Evolutionary conservation across 37 sponge, comb jelly and placozoan genomes (phyloP).

Genomic region (Bolinopsis microptera): DNA sequence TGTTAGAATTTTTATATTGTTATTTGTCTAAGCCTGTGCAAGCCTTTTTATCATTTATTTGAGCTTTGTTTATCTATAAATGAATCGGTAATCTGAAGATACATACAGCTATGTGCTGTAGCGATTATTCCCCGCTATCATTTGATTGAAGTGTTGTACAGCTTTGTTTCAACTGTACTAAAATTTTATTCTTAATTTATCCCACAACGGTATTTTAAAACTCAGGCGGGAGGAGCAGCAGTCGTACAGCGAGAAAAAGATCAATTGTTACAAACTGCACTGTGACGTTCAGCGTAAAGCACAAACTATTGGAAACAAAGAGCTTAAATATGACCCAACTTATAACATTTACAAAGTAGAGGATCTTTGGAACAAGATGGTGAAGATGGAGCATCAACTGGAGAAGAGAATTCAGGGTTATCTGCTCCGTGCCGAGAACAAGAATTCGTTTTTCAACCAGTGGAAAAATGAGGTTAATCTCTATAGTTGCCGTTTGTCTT

Average conservation of each 20-base stretch:
- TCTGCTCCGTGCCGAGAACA: neutral
- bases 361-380: slow-evolving; percentile 7
- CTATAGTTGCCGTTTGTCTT: neutral
- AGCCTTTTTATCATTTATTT: too few species aligned
- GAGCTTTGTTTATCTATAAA: too few species aligned
- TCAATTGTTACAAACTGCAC: neutral
- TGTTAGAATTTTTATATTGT: neutral
- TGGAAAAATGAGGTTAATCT: slow-evolving; percentile 15
- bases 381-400: neutral
- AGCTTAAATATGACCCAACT: neutral
- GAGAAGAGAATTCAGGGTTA: neutral
- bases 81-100: too few species aligned
- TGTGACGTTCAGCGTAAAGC: neutral
- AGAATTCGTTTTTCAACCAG: neutral
- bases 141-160: neutral
- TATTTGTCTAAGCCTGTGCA: too few species aligned
- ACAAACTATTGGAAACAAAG: neutral
- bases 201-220: too few species aligned
- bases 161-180: too few species aligned
- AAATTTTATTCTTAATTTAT: too few species aligned
- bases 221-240: slow-evolving; percentile 3
- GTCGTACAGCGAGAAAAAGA: neutral
- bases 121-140: neutral
- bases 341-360: slow-evolving; percentile 46
- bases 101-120: too few species aligned